Base-by-base conservation (phyloP, 2,888 invertebrate species). In the Tetranychus truncatus region DNA sequence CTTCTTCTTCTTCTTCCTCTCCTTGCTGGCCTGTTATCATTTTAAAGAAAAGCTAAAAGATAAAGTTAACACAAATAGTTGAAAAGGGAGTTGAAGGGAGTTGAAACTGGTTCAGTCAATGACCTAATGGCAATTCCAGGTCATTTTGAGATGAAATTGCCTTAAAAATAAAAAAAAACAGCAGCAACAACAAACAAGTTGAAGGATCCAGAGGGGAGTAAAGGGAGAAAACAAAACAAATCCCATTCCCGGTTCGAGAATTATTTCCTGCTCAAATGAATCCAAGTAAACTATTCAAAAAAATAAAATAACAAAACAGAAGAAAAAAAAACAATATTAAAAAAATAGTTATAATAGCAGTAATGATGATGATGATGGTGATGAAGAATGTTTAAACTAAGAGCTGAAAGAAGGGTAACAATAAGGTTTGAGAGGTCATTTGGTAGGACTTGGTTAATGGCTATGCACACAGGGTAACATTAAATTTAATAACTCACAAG, bases 51-150 rank as follows among this genome's bases (percentile, higher is more conserved):
- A 15, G 15, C 34, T 4, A 15, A 55, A 55, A 55, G 55, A 15
- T 9, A 55, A 55, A 55, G 55, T 55, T 55, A 34, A 55, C 55
- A 55, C 11, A 55, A 55, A 55, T 55, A 55, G 15, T 55, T 9
- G 15, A 55, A 55, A 55, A 55, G 55, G 9, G 55, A 55, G 55
- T 55, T 55, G 55, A 55, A 55, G 55, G 55, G 55, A 55, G 55
- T 55, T 15, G 15, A 15, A 55, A 55, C 55, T 55, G 34, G 5
- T 34, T 55, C 55, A 55, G 55, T 55, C 55, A 55, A 55, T 55
- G 55, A 55, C 55, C 55, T 55, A 55, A 55, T 55, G 55, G 55
- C 55, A 55, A 55, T 55, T 55, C 55, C 55, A 55, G 55, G 55
- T 55, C 55, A 55, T 55, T 55, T 55, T 55, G 55, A 55, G 9